These are phyloP conservation scores for Cosmia pyralina DNA, from an alignment of 2,888 invertebrate genomes.

Conservation along the genomic window DNA sequence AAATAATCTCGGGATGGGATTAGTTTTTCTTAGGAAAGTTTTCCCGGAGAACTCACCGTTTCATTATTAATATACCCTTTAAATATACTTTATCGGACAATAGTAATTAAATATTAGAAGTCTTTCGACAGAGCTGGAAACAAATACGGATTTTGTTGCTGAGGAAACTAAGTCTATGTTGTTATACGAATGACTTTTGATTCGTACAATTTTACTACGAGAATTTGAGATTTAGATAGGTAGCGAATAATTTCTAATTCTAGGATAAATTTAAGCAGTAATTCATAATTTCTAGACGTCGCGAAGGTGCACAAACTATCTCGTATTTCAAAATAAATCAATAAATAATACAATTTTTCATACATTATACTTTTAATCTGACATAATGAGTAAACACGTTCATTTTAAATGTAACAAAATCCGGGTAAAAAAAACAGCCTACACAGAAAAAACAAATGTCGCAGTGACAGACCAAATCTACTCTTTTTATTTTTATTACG, in stretches of 20 bases:
- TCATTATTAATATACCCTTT: conserved; percentile 80
- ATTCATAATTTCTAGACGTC: not conserved
- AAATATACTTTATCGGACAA: conserved; percentile 75
- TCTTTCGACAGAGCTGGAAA: conserved; percentile 53
- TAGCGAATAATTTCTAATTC: conserved; percentile 43
- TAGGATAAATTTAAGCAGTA: not conserved
- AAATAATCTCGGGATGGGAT: conserved; percentile 85
- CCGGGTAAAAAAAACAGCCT: conserved; percentile 20
- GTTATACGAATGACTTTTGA: conserved; percentile 31
- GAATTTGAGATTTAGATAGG: conserved; percentile 24
- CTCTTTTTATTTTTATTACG: conserved; percentile 67
- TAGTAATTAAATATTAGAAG: conserved; percentile 77
- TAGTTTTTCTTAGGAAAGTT: conserved; percentile 82
- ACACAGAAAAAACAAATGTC: conserved; percentile 55
- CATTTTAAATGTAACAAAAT: conserved; percentile 21
- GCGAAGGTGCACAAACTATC: not conserved
- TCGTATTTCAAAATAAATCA: not conserved
- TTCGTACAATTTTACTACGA: conserved; percentile 35
- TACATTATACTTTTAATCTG: not conserved
- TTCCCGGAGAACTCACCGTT: conserved; percentile 71
- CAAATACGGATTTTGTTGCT: conserved; percentile 28
- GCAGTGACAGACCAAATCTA: conserved; percentile 60
- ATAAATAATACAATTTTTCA: not conserved
- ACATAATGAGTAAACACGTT: not conserved
- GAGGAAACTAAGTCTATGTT: conserved; percentile 32